These are phyloP conservation scores for Lepus oiostolus DNA, from an alignment of 2,797 vertebrate species.

Conservation along the genomic window DNA sequence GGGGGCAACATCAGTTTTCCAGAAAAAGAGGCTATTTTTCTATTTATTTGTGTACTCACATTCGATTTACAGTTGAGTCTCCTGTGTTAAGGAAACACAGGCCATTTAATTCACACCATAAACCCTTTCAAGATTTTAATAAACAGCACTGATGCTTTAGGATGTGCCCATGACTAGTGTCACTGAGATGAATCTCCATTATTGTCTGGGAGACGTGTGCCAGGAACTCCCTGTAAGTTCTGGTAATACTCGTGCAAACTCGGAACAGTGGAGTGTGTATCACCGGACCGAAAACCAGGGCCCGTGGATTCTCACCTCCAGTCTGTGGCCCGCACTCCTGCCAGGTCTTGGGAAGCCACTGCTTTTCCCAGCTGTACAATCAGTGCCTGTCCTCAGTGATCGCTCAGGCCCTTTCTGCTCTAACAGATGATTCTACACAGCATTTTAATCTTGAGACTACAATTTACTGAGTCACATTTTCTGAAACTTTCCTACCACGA, in stretches of 20 bases:
- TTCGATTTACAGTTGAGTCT: conserved; percentile 21
- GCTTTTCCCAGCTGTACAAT: conserved; percentile 35
- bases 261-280: no score
- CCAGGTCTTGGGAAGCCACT: not conserved
- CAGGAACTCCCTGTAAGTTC: not conserved
- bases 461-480: conserved; percentile 59
- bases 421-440: conserved; percentile 13
- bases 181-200: not conserved
- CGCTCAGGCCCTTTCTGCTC: conserved; percentile 19
- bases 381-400: not conserved
- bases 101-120: conserved; percentile 8
- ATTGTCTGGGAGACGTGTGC: not conserved
- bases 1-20: conserved; percentile 3
- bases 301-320: not conserved
- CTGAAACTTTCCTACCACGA: conserved; percentile 51
- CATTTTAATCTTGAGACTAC: conserved; percentile 45
- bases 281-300: not conserved
- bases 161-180: not conserved
- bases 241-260: not conserved
- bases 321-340: not conserved
- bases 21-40: conserved; percentile 6
- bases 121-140: not conserved
- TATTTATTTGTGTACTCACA: not conserved
- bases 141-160: not conserved
- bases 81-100: not conserved